Conservation (phyloP, 2,888 invertebrate species). For the Mantis religiosa region DNA sequence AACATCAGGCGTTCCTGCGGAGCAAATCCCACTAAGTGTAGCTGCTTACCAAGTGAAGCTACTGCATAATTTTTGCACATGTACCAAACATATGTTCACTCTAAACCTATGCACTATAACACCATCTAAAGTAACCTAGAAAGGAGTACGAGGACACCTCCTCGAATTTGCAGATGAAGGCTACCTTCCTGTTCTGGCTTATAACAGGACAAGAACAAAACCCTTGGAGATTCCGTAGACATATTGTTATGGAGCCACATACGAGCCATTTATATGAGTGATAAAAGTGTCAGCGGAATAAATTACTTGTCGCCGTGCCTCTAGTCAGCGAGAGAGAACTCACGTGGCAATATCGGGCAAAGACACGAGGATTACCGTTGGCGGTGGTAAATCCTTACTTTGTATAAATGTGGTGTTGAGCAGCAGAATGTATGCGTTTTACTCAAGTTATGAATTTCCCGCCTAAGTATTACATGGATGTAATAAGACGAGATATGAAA, state of each 20-base stretch:
- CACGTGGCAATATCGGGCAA: background rate
- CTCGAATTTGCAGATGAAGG: background rate
- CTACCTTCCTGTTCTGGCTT: background rate
- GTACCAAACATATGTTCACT: no score
- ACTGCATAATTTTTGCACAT: no score
- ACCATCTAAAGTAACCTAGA: no score
- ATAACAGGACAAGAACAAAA: background rate
- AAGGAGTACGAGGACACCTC: background rate
- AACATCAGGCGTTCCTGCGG: no score
- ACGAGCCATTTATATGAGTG: constrained; percentile 24
- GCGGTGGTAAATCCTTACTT: background rate
- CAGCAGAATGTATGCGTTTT: background rate
- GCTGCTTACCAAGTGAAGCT: no score
- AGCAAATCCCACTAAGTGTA: no score
- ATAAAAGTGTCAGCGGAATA: constrained; percentile 25
- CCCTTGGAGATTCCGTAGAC: background rate
- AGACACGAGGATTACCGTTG: background rate
- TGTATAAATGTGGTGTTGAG: background rate
- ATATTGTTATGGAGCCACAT: constrained; percentile 24
- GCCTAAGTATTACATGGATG: background rate
- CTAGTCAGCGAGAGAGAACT: background rate
- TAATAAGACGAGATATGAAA: background rate
- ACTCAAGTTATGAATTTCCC: background rate
- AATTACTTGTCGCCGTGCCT: constrained; percentile 8
- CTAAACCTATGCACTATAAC: no score